phyloP scores from a whole-genome alignment of 2,888 invertebrate species.

The Apotomis betuletana region DNA sequence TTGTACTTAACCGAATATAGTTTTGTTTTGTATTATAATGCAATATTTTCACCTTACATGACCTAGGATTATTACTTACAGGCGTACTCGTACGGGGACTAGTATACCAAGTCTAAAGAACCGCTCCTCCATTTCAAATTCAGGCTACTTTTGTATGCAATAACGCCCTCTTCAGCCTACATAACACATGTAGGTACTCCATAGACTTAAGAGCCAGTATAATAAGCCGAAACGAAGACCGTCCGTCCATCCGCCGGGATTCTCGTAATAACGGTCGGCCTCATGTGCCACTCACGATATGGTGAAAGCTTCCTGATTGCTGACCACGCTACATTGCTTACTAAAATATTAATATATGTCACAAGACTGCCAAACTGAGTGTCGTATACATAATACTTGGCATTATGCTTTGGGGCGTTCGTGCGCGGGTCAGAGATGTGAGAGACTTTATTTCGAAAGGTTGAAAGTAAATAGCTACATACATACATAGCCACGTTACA shows the following conservation, averaged over 20 bases:
- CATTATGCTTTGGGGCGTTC: neutral
- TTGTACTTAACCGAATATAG: too few species aligned
- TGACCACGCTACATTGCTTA: constrained; percentile 32
- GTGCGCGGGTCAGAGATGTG: neutral
- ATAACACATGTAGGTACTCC: constrained; percentile 19
- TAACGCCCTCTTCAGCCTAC: neutral
- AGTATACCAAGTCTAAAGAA: neutral
- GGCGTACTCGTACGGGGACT: too few species aligned
- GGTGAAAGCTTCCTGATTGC: constrained; percentile 39
- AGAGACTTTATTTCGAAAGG: neutral
- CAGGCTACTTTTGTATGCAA: neutral
- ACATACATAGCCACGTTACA: too few species aligned
- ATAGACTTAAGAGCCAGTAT: constrained; percentile 8
- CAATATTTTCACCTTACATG: too few species aligned
- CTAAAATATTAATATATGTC: constrained; percentile 37
- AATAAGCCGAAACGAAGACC: neutral
- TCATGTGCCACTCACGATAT: constrained; percentile 36
- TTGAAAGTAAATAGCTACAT: neutral
- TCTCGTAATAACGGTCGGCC: constrained; percentile 24
- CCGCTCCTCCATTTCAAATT: neutral
- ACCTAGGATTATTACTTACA: too few species aligned
- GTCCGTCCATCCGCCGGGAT: constrained; percentile 10
- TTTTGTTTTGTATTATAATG: too few species aligned
- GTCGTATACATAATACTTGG: constrained; percentile 5
- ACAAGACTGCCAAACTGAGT: constrained; percentile 9